Conservation (phyloP, 2,113 vertebrate species). For the Scalopus aquaticus region DNA sequence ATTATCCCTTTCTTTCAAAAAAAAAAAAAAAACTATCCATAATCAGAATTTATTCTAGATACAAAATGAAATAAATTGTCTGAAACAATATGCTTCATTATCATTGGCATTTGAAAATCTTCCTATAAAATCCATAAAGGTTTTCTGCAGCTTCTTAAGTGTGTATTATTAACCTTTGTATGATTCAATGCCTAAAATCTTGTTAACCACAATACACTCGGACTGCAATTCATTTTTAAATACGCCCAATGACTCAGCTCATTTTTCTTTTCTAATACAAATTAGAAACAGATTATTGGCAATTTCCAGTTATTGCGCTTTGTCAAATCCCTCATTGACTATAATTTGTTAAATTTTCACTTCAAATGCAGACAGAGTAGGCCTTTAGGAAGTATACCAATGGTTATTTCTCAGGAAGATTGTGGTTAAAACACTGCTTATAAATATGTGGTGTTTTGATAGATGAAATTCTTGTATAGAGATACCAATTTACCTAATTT, state of each 20-base stretch:
- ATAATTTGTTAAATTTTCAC: slow-evolving; percentile 67
- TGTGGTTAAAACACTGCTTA: background rate
- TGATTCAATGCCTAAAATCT: background rate
- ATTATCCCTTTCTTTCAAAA: background rate
- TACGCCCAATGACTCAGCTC: background rate
- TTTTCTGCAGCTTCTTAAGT: background rate
- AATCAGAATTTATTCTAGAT: slow-evolving; percentile 27
- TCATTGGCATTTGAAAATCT: background rate
- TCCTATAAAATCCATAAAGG: background rate
- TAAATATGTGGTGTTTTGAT: background rate
- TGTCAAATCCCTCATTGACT: slow-evolving; percentile 64
- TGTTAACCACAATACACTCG: slow-evolving; percentile 13
- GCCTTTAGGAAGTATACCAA: background rate
- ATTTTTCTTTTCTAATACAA: slow-evolving; percentile 66
- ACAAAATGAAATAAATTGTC: background rate
- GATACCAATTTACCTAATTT: background rate
- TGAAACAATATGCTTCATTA: slow-evolving; percentile 13
- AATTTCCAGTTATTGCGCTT: slow-evolving; percentile 59
- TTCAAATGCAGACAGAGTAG: slow-evolving; percentile 46
- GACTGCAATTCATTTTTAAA: slow-evolving; percentile 60
- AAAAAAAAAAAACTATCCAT: background rate
- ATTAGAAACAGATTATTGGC: slow-evolving; percentile 66
- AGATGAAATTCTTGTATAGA: background rate
- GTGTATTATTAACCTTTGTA: slow-evolving; percentile 11
- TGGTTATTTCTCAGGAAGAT: background rate